These are phyloP conservation scores for Drosophila cyrtoloma DNA, from an alignment of 2,888 invertebrate species.

Conservation along the genomic window DNA sequence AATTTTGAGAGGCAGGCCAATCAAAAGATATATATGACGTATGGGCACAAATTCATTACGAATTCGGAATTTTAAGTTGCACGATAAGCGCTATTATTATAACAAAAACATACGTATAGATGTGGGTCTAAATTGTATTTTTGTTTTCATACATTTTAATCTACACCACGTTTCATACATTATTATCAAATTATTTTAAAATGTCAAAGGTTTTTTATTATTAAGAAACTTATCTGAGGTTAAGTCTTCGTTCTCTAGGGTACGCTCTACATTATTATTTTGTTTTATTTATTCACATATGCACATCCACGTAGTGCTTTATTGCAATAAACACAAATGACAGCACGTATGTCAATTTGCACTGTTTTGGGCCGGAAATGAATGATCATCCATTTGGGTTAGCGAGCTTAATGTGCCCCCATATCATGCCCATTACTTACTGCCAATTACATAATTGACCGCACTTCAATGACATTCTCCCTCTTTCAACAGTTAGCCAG, in stretches of 20 bases:
- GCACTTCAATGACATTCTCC: constrained; percentile 49
- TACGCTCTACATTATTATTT: neutral
- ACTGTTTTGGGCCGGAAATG: constrained; percentile 53
- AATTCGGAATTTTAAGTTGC: neutral
- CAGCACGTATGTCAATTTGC: constrained; percentile 13
- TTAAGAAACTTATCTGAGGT: neutral
- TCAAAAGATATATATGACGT: neutral
- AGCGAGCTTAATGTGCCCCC: constrained; percentile 1
- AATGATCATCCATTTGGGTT: constrained; percentile 49
- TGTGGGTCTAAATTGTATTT: neutral
- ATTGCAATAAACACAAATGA: neutral
- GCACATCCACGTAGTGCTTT: neutral
- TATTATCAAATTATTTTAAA: neutral
- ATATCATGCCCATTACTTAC: constrained; percentile 9
- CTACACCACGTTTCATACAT: neutral
- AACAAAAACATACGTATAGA: neutral
- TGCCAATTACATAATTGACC: constrained; percentile 66
- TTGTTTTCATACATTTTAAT: neutral
- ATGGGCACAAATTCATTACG: neutral
- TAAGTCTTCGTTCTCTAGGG: neutral
- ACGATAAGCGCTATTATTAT: neutral
- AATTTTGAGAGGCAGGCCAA: neutral
- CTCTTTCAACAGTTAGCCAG: constrained; percentile 1
- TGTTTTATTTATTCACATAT: neutral
- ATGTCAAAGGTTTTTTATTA: neutral